Conservation (phyloP, 1,140 invertebrate species). For the Orius laevigatus region DNA sequence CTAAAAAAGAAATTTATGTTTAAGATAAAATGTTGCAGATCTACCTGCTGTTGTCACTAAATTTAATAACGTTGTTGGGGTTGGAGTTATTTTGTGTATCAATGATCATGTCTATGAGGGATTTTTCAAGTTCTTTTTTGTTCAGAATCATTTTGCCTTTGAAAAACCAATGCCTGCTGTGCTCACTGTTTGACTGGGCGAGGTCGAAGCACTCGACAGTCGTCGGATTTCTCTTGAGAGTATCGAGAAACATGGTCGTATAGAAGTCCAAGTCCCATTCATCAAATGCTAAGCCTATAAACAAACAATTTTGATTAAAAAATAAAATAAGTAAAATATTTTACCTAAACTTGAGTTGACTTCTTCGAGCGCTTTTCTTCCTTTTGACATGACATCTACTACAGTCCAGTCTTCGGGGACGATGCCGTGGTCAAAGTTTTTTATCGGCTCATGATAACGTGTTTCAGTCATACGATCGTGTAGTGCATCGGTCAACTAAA, state of each 20-base stretch:
- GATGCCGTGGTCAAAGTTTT: conserved; percentile 53
- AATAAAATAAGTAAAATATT: conserved; percentile 9
- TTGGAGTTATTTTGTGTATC: conserved; percentile 75
- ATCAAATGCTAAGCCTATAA: conserved; percentile 65
- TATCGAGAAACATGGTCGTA: conserved; percentile 58
- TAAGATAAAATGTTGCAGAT: conserved; percentile 1
- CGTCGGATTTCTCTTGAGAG: conserved; percentile 82
- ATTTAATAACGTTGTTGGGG: conserved; percentile 92
- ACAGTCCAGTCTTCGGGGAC: conserved; percentile 59
- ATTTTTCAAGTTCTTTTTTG: conserved; percentile 55
- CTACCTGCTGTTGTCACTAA: conserved; percentile 90
- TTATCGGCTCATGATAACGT: conserved; percentile 49
- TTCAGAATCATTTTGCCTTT: conserved; percentile 62
- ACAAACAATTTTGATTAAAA: conserved; percentile 5
- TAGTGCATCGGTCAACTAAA: conserved; percentile 40
- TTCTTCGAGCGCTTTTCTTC: conserved; percentile 59
- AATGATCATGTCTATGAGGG: conserved; percentile 84
- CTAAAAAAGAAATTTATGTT: conserved; percentile 32
- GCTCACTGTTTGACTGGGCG: conserved; percentile 95
- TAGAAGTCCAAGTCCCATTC: conserved; percentile 78
- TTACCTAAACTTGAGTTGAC: conserved; percentile 69
- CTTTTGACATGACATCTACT: conserved; percentile 63
- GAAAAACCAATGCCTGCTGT: conserved; percentile 87
- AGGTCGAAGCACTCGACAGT: conserved; percentile 96
- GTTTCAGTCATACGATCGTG: conserved; percentile 76